Conservation (phyloP, 2,797 vertebrate genomes). For the Enteromius unitaeniatus region DNA sequence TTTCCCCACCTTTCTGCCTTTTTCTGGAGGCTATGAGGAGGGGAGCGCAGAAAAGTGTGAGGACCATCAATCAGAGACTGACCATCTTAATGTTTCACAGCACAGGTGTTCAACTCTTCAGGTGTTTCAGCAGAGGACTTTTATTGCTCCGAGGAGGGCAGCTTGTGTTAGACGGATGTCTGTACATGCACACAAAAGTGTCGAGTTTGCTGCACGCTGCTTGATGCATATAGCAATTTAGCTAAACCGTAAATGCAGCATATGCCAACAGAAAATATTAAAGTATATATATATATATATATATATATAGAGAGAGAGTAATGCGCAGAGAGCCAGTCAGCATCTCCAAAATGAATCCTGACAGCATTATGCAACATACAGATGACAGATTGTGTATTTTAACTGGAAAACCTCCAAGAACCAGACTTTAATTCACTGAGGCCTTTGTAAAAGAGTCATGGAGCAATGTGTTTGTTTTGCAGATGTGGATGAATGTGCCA, state of each 20-base stretch:
- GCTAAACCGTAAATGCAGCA: not conserved
- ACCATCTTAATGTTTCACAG: slow-evolving; percentile 49
- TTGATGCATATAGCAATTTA: slow-evolving; percentile 6
- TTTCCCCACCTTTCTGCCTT: slow-evolving; percentile 8
- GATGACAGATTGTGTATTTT: not conserved
- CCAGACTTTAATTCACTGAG: not conserved
- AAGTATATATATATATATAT: not conserved
- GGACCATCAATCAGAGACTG: slow-evolving; percentile 67
- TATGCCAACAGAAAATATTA: slow-evolving; percentile 12
- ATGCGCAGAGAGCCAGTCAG: not conserved
- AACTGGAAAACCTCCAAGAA: not conserved
- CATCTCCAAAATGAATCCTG: not conserved
- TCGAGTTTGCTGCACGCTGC: not conserved
- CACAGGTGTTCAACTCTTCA: slow-evolving; percentile 68
- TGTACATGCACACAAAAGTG: slow-evolving; percentile 23
- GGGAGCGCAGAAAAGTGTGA: slow-evolving; percentile 38
- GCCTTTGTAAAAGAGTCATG: not conserved
- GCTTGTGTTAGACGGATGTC: slow-evolving; percentile 3
- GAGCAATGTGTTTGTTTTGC: slow-evolving; percentile 38
- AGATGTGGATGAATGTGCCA: slow-evolving; percentile 95
- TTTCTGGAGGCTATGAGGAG: slow-evolving; percentile 53
- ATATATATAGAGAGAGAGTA: not conserved
- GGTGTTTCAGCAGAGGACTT: slow-evolving; percentile 58
- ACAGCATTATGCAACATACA: not conserved
- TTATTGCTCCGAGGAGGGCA: slow-evolving; percentile 53